Base-by-base conservation (phyloP, 2,888 invertebrate genomes). In the Protonemura montana region DNA sequence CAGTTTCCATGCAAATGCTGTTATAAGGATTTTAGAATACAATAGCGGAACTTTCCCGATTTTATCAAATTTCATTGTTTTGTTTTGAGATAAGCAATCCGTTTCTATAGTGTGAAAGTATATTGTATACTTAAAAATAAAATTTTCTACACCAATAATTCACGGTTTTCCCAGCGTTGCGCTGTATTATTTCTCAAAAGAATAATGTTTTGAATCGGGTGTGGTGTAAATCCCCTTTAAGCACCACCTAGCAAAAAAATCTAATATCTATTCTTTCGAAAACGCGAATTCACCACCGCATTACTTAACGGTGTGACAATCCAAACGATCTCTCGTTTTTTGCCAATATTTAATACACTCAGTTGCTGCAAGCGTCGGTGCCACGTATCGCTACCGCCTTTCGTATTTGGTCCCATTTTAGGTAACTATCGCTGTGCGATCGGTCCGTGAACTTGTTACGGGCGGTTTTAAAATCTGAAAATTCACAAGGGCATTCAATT, bases 271-370 rank as follows among this genome's bases (percentile, higher is more conserved):
- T 59, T 59, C 59, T 13, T 59, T 59, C 21, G 16, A 59, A 59
- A 59, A 59, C 21, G 59, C 16, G 21, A 59, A 59, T 59, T 10
- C 59, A 29, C 81, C 81, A 16, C n/a, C n/a, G 3, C 29, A 81
- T 81, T 81, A 81, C 25, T 28, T 81, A 2, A n/a, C 30, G 29
- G 16, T 21, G 13, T 30, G 81, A 81, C 29, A 81, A 81, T 81
- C 5, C 21, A 7, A 81, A 81, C 25, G 30, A 81, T 81, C 21
- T 25, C 30, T 30, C 3, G 81, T 16, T 81, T 81, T 81, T 81
- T 29, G 59, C 13, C 59, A 59, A 59, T 59, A 59, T 59, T 59
- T 59, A 59, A 59, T 59, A 59, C 6, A 59, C 59, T 59, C 59
- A 59, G 59, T 59, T 59, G 2, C 59, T 16, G 1, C 2, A 3